These are phyloP conservation scores for Loriculus beryllinus DNA, from an alignment of 2,797 vertebrate genomes.

Conservation along the genomic window DNA sequence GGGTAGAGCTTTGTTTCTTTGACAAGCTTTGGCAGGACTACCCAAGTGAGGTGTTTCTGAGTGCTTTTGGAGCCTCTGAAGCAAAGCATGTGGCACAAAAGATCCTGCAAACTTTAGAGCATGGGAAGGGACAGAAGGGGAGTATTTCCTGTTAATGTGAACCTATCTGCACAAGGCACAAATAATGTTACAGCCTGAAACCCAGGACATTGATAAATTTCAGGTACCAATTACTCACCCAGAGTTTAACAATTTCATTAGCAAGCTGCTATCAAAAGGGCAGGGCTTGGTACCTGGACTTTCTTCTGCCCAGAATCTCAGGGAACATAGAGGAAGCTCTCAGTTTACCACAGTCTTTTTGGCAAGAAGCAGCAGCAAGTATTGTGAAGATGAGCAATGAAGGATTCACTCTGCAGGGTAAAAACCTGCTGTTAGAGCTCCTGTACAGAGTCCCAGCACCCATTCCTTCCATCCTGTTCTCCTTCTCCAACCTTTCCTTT, in stretches of 20 bases:
- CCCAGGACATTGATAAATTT: accelerated
- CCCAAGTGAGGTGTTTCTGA: neutral
- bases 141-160: neutral
- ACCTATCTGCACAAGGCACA: neutral
- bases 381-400: neutral
- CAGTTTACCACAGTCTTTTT: neutral
- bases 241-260: neutral
- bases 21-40: neutral
- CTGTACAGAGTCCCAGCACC: neutral
- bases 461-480: neutral
- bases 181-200: neutral
- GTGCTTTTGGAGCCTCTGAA: accelerated
- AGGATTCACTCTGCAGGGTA: neutral
- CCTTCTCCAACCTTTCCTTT: neutral
- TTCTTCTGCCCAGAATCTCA: neutral
- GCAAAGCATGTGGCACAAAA: neutral
- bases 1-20: neutral
- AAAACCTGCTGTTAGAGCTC: neutral
- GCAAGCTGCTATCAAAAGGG: neutral
- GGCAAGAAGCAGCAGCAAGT: neutral
- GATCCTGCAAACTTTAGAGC: neutral
- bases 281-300: neutral
- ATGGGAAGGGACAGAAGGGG: neutral
- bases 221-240: neutral
- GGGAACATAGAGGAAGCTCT: neutral